Conservation (phyloP, 2,888 invertebrate species). For the Seira ritae region DNA sequence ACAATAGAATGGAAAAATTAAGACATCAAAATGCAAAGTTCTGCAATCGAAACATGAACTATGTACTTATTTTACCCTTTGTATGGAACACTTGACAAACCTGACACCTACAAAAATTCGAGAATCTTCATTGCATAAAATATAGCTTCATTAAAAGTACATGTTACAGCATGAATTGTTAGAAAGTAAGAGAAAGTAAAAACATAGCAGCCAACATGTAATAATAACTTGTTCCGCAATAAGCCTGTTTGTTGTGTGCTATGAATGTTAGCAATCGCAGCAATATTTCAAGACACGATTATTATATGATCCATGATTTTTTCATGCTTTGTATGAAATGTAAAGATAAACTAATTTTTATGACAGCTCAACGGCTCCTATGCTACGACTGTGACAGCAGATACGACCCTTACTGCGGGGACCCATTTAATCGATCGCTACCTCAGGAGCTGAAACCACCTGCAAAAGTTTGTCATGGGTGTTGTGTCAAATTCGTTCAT, state of each 20-base stretch:
- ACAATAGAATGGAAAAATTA: no score
- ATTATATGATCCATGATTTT: background rate
- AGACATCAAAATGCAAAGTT: no score
- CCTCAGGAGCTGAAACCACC: conserved; percentile 92
- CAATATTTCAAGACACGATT: background rate
- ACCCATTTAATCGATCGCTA: conserved; percentile 95
- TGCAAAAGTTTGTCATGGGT: conserved; percentile 91
- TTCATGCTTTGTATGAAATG: background rate
- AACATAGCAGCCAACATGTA: background rate
- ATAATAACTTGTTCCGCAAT: background rate
- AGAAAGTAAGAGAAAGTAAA: no score
- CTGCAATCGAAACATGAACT: no score
- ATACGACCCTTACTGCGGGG: conserved; percentile 92
- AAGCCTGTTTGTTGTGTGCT: background rate
- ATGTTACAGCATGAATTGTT: no score
- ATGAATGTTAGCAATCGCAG: background rate
- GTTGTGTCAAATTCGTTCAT: conserved; percentile 96
- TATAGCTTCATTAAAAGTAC: no score
- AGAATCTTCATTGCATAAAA: no score
- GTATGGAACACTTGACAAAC: no score
- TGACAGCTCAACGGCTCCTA: conserved; percentile 88
- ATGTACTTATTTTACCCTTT: no score
- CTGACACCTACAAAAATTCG: no score
- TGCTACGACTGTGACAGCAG: conserved; percentile 97
- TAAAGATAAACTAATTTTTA: conserved; percentile 38